Evolutionary conservation across 2,888 invertebrate species (phyloP), one percentile per base, ranked within the genome.

Genomic region (Drosophila anomalata): DNA sequence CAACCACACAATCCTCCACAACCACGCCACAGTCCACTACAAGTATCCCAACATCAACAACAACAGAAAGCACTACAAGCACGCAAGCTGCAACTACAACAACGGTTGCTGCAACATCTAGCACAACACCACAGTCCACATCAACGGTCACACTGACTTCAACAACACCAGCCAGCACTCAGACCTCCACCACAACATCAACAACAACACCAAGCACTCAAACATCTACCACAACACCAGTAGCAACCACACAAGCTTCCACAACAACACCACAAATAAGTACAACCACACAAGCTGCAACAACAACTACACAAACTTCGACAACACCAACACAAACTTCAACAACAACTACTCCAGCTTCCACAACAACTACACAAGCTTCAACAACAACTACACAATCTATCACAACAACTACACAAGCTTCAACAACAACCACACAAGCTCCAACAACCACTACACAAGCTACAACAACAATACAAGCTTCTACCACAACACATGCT

Each of bases 11-110:
- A 51, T 3, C 48, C n/a, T 7, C 46, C 11, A 44, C 48, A 11
- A 39, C 69, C 14, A 44, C 57, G 9, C 17, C 55, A 12, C 46
- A 52, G 47, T 12, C 57, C n/a, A 54, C 42, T 22, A 60, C 52
- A 20, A 12, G 22, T 4, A 8, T 14, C 4, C 26, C 52, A 12
- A 11, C 17, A 3, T 5, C 55, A 24, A 17, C 55, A 36, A 47
- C 55, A 36, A 17, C 44, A 7, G n/a, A 17, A 17, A 14, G 2
- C 20, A 6, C 33, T 20, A 36, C 51, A 6, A 50, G 22, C 1
- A 29, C 57, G 14, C 12, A 14, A 8, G 12, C 33, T 33, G 5
- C 29, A 31, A 1, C 22, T 1, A 51, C 41, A 14, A 42, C 57
- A 22, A 31, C 41, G 22, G 11, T 12, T 12, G 11, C 22, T 22